Base-by-base conservation (phyloP, 2,888 invertebrate genomes). In the Yponomeuta sedellus region DNA sequence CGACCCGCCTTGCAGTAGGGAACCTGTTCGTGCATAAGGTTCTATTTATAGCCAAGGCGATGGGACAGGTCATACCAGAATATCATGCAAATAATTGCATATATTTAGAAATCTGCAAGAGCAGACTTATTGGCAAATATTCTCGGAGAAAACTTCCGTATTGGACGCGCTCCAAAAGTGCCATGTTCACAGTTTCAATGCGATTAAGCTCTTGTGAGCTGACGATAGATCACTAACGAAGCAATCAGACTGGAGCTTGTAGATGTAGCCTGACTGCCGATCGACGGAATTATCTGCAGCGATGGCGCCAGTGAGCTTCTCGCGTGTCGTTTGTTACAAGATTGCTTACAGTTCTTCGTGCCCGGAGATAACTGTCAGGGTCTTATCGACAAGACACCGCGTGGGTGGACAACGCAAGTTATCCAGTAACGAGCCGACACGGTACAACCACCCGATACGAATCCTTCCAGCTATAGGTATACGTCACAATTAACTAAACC, bases 21-120 rank as follows among this genome's bases (percentile, higher is more conserved):
- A 90, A 89, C 89, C 88, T 85, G 89, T 89, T 89, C 84, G 80
- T 85, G 86, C 86, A 85, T 84, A 81, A 84, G 88, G 75, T 78
- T 83, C 84, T 87, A 88, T 88, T 87, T 85, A 85, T 87, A 88
- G 76, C 82, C 75, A 63, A 16, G 19, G 63, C 39, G 39, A 52
- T 16, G 44, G 12, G 44, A 52, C 20, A 69, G 73, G 75, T 71
- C 73, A 79, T 71, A 75, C 58, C 19, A 3, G 44, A 52, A 52
- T 52, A 52, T 52, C 8, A 52, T 52, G 44, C 16, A 52, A 16
- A 16, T 52, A 52, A 52, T 16, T 16, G 44, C 44, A 12, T 12
- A 52, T 3, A 12, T 52, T 52, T 8, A 52, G 16, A 52, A 16
- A 52, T 16, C 12, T 52, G 16, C 16, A 52, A 52, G 12, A 52